A percentile compares a stretch with the other conserved stretches of the same genome.
These are phyloP conservation scores for Penaeus indicus DNA, from an alignment of 1,140 invertebrate genomes.

Conservation along the genomic window DNA sequence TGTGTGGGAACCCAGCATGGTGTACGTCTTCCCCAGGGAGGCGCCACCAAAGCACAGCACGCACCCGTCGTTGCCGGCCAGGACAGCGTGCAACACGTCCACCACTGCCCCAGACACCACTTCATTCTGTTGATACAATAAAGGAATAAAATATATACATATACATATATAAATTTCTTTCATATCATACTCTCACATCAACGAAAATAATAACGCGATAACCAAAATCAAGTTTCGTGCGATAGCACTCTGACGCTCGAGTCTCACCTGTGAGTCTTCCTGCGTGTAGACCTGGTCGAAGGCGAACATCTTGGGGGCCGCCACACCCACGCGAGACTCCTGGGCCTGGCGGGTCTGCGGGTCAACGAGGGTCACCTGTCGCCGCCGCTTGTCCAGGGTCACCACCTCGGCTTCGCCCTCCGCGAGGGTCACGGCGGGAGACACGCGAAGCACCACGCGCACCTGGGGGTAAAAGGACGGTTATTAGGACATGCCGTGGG, in stretches of 20 bases:
- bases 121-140: constrained; percentile 78
- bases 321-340: constrained; percentile 78
- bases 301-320: constrained; percentile 96
- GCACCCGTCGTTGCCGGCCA: constrained; percentile 95
- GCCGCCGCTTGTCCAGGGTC: constrained; percentile 88
- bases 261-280: constrained; percentile 88
- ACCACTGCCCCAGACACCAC: constrained; percentile 89
- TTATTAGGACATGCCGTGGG: background rate
- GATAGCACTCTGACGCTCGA: background rate
- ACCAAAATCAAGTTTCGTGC: background rate
- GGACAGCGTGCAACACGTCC: constrained; percentile 93
- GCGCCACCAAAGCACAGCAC: constrained; percentile 93
- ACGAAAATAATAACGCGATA: too few relatives aligned
- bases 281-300: constrained; percentile 94
- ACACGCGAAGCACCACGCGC: constrained; percentile 64
- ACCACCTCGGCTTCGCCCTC: constrained; percentile 71
- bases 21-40: constrained; percentile 87
- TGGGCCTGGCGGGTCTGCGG: constrained; percentile 75
- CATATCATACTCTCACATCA: too few relatives aligned
- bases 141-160: background rate
- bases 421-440: constrained; percentile 45
- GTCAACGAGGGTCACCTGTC: constrained; percentile 90
- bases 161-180: too few relatives aligned
- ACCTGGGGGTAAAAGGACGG: constrained; percentile 45
- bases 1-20: constrained; percentile 89